Percentiles rank a stretch among this genome's conserved stretches.
phyloP scores from a whole-genome alignment of 2,888 invertebrate genomes.

The Lucinisca nassula region DNA sequence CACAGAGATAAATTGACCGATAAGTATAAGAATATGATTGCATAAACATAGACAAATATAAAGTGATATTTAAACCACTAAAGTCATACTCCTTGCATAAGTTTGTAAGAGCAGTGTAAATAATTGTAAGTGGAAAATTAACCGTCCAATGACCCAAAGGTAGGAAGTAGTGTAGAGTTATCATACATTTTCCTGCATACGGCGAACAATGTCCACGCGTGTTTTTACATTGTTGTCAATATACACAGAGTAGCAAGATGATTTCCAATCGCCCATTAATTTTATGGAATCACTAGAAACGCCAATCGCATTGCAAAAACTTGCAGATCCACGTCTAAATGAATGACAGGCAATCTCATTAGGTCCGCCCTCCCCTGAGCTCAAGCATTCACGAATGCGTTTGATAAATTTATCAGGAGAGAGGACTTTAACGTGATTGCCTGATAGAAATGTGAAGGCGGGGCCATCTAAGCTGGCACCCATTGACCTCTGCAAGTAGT shows the following conservation, averaged over 20 bases:
- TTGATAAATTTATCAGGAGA: neutral
- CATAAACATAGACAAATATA: neutral
- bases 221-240: slow-evolving; percentile 5
- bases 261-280: slow-evolving; percentile 20
- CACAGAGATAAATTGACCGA: neutral
- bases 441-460: neutral
- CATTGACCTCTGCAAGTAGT: neutral
- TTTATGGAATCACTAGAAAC: slow-evolving; percentile 5
- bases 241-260: slow-evolving; percentile 11
- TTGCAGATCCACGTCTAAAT: neutral
- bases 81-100: neutral
- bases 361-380: neutral
- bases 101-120: neutral
- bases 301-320: slow-evolving; percentile 5
- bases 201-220: neutral
- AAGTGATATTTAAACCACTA: neutral
- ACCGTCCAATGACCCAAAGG: neutral
- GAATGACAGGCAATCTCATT: neutral
- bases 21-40: neutral
- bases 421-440: neutral
- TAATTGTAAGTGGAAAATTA: neutral
- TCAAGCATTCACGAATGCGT: neutral
- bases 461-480: neutral
- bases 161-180: neutral
- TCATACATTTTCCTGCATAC: neutral